Conservation (phyloP, 2,888 invertebrate genomes). For the Didymodactylos carnosus region DNA sequence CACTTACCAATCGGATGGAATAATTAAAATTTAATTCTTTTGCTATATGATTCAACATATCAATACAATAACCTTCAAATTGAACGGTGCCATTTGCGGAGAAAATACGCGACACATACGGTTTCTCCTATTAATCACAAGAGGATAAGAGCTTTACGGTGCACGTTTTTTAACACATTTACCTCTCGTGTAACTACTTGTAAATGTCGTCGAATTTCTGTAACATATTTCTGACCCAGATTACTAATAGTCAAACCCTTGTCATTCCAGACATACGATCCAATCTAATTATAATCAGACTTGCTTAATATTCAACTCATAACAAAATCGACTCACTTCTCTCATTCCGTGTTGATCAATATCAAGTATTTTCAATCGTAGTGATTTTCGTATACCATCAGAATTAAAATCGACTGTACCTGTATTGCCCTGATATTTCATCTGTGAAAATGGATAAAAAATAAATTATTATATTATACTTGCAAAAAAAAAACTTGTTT, state of each 20-base stretch:
- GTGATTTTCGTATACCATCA: conserved; percentile 1
- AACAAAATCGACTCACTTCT: no score
- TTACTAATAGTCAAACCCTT: background rate
- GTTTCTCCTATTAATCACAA: conserved; percentile 2
- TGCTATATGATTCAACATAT: conserved; percentile 59
- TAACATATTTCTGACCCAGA: background rate
- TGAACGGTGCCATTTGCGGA: background rate
- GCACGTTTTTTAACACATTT: background rate
- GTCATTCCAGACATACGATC: no score
- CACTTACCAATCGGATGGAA: conserved; percentile 2
- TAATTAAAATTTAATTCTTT: conserved; percentile 27
- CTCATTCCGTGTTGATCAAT: background rate
- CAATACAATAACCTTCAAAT: conserved; percentile 39
- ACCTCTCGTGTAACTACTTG: background rate
- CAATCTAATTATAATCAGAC: no score
- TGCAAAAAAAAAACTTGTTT: no score
- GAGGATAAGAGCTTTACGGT: no score
- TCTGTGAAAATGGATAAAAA: no score
- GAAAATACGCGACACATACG: conserved; percentile 1
- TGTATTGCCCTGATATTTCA: conserved; percentile 3
- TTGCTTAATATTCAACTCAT: no score
- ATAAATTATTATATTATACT: background rate
- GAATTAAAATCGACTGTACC: conserved; percentile 5
- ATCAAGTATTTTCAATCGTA: conserved; percentile 3
- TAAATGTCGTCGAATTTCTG: background rate